These are phyloP conservation scores for Gymnarchus niloticus DNA, from an alignment of 2,113 vertebrate species.

Conservation along the genomic window DNA sequence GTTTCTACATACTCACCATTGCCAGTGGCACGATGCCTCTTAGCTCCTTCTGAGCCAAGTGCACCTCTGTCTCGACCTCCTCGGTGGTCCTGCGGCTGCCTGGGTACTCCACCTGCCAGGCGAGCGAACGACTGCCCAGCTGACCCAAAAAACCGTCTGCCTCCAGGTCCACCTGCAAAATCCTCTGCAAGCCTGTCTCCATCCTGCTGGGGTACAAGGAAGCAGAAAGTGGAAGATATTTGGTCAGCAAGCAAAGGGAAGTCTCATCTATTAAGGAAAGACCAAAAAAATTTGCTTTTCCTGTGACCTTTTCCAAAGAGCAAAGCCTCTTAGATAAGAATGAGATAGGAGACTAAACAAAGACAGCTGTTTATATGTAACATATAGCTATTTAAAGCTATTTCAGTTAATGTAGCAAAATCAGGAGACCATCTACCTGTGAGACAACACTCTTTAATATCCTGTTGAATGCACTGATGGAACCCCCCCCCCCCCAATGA, in stretches of 20 bases:
- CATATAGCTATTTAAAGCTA: background rate
- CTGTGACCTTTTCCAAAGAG: background rate
- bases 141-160: slow-evolving; percentile 76
- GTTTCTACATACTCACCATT: slow-evolving; percentile 71
- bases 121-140: slow-evolving; percentile 79
- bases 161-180: slow-evolving; percentile 85
- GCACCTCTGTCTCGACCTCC: slow-evolving; percentile 76
- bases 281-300: background rate
- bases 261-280: slow-evolving; percentile 7
- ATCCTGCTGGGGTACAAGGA: slow-evolving; percentile 58
- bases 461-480: background rate
- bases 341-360: background rate
- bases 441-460: background rate
- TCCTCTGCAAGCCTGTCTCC: slow-evolving; percentile 69
- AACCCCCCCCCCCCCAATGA: background rate
- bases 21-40: slow-evolving; percentile 82
- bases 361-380: background rate
- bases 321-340: background rate
- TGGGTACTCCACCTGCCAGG: slow-evolving; percentile 91
- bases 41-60: slow-evolving; percentile 83
- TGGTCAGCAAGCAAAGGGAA: slow-evolving; percentile 16
- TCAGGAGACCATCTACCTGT: background rate
- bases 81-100: slow-evolving; percentile 60
- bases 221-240: background rate
- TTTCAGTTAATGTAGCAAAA: background rate